Base-by-base conservation (phyloP, 2,113 vertebrate species). In the Orthonyx spaldingii region DNA sequence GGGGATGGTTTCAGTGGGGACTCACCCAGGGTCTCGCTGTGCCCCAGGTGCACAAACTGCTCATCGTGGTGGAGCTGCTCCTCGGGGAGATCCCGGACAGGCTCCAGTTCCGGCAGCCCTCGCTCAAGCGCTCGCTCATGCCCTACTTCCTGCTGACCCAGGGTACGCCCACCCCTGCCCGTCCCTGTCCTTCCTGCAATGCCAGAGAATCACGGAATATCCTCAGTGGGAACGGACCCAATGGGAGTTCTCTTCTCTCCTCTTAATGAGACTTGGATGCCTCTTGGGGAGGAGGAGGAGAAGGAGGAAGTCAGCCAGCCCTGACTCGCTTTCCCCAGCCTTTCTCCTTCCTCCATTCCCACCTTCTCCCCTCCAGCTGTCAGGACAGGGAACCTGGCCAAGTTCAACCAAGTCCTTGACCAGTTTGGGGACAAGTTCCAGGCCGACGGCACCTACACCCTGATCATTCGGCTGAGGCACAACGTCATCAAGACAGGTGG, bases 401-500 rank as follows among this genome's bases (percentile, higher is more conserved):
- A 99, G 97, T 99, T 99, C 93, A 99, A 99, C 98, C 99, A 99
- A 96, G 99, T 97, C 63, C 96, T 99, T 47, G 99, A 99, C 83
- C 98, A 99, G 98, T 99, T 99, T 96, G 98, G 98, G 23, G 99
- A 99, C 98, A 99, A 99, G 98, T 99, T 99, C 59, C 99, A 99
- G 97, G 96, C 99, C 0, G 99, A 99, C 1, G 99, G 99, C 85
- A 99, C 99, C 53, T 99, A 99, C 96, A 99, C 99, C 7, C 98
- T 99, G 33, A 99, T 99, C 98, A 99, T 99, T 95, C 98, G 99
- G 21, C 98, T 99, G 68, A 97, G 99, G 90, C 99, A 99, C 98
- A 99, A 99, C 1, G 99, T 99, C 97, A 99, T 99, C 96, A 99
- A 99, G 97, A 99, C 99, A 15, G 99, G 99, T 99, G 88, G 78